Percentiles rank a stretch among this genome's conserved stretches.
These are phyloP conservation scores for Brachystomella parvula DNA, from an alignment of 1,140 invertebrate genomes.

Conservation along the genomic window DNA sequence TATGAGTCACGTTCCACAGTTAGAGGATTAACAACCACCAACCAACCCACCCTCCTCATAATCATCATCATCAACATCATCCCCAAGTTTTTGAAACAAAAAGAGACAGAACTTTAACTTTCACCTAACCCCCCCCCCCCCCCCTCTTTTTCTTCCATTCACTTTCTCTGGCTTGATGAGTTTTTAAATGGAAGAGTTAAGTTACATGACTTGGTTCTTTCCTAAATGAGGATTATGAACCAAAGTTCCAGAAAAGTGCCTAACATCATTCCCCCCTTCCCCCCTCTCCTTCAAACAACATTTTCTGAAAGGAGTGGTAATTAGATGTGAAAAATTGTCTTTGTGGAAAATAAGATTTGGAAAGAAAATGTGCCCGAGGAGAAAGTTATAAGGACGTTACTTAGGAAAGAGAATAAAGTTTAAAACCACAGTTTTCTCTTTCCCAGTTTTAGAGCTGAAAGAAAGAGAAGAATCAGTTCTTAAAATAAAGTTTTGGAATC, in stretches of 20 bases:
- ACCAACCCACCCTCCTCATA: not conserved
- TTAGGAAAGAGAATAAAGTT: not conserved
- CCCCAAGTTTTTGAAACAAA: no score
- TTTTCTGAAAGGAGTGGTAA: not conserved
- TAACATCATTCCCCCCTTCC: not conserved
- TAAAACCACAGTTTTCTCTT: not conserved
- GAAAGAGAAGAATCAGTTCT: not conserved
- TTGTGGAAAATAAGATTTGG: no score
- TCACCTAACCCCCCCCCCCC: no score
- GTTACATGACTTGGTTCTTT: not conserved
- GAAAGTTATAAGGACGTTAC: no score
- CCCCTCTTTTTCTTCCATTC: not conserved
- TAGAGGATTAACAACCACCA: not conserved
- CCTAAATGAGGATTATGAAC: not conserved
- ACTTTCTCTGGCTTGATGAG: not conserved
- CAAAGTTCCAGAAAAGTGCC: not conserved
- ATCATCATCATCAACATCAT: not conserved
- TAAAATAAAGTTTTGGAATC: not conserved
- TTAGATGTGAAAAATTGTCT: slow-evolving; percentile 6
- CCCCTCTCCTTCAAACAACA: not conserved
- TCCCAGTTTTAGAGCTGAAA: no score
- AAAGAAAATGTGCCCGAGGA: no score
- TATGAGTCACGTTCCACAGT: not conserved
- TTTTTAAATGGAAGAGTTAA: not conserved
- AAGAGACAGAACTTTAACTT: no score